These are phyloP conservation scores for Cynodonichthys magdalenae DNA, from an alignment of 2,797 vertebrate species.

Conservation along the genomic window DNA sequence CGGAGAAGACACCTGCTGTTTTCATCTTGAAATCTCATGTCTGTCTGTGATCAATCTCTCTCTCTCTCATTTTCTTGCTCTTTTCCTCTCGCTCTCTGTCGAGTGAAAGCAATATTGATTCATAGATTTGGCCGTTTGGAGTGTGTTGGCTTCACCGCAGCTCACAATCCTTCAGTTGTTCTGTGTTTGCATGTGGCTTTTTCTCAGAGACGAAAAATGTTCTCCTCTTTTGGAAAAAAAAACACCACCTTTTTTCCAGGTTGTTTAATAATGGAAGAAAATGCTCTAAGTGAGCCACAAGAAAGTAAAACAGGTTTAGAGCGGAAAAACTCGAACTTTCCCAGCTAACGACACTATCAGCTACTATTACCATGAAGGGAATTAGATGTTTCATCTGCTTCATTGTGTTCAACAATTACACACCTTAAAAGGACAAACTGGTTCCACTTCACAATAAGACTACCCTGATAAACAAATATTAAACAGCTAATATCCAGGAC, in stretches of 20 bases:
- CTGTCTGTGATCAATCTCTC: constrained; percentile 72
- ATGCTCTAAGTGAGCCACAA: constrained; percentile 50
- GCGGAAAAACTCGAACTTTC: constrained; percentile 55
- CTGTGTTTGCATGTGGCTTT: constrained; percentile 35
- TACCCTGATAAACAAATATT: too few species aligned
- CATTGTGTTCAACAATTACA: constrained; percentile 68
- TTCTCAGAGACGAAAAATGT: constrained; percentile 33
- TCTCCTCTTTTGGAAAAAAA: constrained; percentile 15
- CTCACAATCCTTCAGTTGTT: constrained; percentile 28
- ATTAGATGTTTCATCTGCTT: constrained; percentile 60
- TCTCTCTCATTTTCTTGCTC: constrained; percentile 33
- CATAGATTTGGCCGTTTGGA: constrained; percentile 46
- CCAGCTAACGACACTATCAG: constrained; percentile 76
- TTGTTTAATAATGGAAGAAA: constrained; percentile 31
- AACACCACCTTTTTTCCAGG: constrained; percentile 5
- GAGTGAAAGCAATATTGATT: constrained; percentile 72
- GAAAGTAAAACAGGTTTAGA: constrained; percentile 46
- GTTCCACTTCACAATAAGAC: too few species aligned
- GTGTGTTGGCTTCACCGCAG: constrained; percentile 32
- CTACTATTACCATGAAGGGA: constrained; percentile 66
- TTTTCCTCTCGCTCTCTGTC: constrained; percentile 60
- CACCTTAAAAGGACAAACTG: not conserved
- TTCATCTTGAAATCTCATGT: constrained; percentile 73
- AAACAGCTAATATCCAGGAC: too few species aligned
- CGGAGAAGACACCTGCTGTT: constrained; percentile 76